A percentile compares a stretch with the other conserved stretches of the same genome.
phyloP scores from a whole-genome alignment of 2,797 vertebrate species.

The Sebastes variabilis region DNA sequence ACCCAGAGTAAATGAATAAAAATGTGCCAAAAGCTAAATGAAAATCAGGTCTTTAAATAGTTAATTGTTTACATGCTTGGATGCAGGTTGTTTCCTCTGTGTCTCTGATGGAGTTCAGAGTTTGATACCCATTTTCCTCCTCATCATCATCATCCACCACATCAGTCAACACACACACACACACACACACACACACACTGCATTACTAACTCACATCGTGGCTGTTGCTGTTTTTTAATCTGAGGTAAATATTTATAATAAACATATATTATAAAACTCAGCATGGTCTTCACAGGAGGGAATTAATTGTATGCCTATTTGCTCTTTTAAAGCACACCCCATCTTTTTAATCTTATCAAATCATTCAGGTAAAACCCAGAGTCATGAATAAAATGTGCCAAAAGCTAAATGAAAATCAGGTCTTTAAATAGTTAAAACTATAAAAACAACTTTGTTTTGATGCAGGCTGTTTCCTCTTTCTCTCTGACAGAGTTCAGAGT shows the following conservation, averaged over 20 bases:
- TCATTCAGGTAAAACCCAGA: background rate
- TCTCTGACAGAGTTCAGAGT: conserved; percentile 17
- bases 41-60: background rate
- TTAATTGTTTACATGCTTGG: conserved; percentile 1
- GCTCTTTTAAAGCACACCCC: background rate
- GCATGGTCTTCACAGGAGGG: background rate
- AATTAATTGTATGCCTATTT: background rate
- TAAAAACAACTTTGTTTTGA: conserved; percentile 7
- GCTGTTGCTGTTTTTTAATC: background rate
- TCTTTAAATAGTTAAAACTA: background rate
- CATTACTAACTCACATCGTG: too few species aligned
- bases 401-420: background rate
- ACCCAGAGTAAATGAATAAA: background rate
- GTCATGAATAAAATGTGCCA: background rate
- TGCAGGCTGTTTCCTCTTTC: background rate
- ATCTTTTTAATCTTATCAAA: too few species aligned
- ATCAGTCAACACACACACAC: background rate
- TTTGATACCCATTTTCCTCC: conserved; percentile 19
- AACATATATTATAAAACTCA: background rate
- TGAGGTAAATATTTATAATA: background rate
- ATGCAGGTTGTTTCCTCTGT: background rate
- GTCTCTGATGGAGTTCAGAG: conserved; percentile 15
- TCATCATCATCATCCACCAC: conserved; percentile 18
- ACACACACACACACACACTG: too few species aligned
- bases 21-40: background rate